Base-by-base conservation (phyloP, 2,888 invertebrate species). In the Temnothorax rugatulus region DNA sequence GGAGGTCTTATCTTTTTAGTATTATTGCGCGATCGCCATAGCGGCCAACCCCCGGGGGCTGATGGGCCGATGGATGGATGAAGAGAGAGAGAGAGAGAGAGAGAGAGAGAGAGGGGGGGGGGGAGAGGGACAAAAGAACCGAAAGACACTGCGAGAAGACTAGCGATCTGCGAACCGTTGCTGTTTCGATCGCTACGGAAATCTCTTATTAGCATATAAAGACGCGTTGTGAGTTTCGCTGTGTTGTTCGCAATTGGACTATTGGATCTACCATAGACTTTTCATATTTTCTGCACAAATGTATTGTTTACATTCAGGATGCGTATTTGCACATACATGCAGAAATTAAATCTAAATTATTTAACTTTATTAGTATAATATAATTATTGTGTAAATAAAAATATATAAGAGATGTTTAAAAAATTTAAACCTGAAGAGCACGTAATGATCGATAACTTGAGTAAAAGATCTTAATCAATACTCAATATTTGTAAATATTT, bases 1-100 rank as follows among this genome's bases (percentile, higher is more conserved):
- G 89, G 85, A 91, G 93, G 92, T 93, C 94, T 94, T 94, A 94
- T 94, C 94, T 94, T 94, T 94, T 94, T 94, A 94, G 94, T 94
- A 94, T 94, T 94, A 94, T 94, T 94, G 94, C 94, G 91, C 90
- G 93, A 93, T 93, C 93, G 94, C 90, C 92, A 92, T 92, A 93
- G 91, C 90, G 38, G 91, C 92, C 89, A 84, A 82, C 86, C 88
- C 84, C 74, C 52, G 71, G 15, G 64, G 59, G 52, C 52, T 76
- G 66, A 52, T 61, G 57, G 41, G 47, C 68, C 25, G 54, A 64
- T 74, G 77, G 86, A 84, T 63, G 75, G 82, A 68, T 69, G 63
- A 52, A 50, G 54, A 61, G n/a, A 50, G 21, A 34, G 41, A 54
- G 79, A 87, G 34, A 64, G 54, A 81, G 61, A 52, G 59, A 63